These are phyloP conservation scores for Cosmopolites sordidus DNA, from an alignment of 2,888 invertebrate species.

Conservation along the genomic window DNA sequence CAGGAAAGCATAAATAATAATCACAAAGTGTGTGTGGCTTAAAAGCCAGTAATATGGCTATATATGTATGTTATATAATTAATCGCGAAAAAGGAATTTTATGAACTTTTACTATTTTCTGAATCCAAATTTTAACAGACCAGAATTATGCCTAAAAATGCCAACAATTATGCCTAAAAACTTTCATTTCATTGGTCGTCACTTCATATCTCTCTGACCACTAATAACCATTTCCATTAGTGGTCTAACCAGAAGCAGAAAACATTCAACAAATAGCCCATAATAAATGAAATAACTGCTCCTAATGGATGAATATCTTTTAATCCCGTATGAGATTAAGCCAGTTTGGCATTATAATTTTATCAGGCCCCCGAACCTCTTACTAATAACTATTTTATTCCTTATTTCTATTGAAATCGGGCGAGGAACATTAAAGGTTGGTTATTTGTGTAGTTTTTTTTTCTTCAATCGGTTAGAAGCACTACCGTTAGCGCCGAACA, in stretches of 20 bases:
- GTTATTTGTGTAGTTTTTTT: not conserved
- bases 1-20: too few species aligned
- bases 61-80: too few species aligned
- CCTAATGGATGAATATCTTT: conserved; percentile 14
- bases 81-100: too few species aligned
- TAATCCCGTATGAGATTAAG: conserved; percentile 11
- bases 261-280: conserved; percentile 13
- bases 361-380: not conserved
- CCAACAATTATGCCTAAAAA: too few species aligned
- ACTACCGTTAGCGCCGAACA: conserved; percentile 12
- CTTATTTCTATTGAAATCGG: conserved; percentile 13
- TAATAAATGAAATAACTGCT: conserved; percentile 20
- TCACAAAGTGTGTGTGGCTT: too few species aligned
- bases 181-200: not conserved
- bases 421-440: conserved; percentile 14
- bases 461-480: not conserved
- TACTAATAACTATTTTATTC: conserved; percentile 17
- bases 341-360: conserved; percentile 11
- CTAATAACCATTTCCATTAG: conserved; percentile 6
- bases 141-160: too few species aligned
- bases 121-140: too few species aligned
- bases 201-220: not conserved
- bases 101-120: too few species aligned
- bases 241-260: not conserved
- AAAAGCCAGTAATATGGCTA: too few species aligned